Conservation (phyloP, 1,140 invertebrate species). For the Latrodectus geometricus region DNA sequence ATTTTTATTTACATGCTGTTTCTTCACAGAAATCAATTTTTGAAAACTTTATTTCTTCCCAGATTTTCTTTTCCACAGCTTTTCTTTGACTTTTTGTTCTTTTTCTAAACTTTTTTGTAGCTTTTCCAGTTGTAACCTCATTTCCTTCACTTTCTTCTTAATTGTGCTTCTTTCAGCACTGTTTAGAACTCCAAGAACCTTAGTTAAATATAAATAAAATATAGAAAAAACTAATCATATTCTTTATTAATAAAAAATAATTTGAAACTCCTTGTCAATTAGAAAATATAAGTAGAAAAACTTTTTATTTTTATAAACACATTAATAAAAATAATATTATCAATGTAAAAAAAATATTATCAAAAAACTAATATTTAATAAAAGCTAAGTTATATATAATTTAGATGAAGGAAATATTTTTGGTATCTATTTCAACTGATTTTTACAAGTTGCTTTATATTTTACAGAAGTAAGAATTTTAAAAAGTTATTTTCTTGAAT, state of each 20-base stretch:
- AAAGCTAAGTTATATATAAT: no score
- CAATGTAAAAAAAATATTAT: no score
- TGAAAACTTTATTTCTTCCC: constrained; percentile 71
- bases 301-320: no score
- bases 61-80: constrained; percentile 79
- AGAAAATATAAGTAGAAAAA: no score
- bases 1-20: constrained; percentile 18
- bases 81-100: constrained; percentile 82
- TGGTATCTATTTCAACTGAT: no score
- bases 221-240: background rate
- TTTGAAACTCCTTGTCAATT: no score
- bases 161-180: constrained; percentile 82
- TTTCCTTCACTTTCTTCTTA: constrained; percentile 90
- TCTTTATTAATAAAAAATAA: background rate
- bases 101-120: constrained; percentile 80
- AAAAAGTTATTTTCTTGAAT: no score
- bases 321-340: no score
- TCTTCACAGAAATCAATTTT: background rate
- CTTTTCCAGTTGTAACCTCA: constrained; percentile 79
- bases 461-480: no score
- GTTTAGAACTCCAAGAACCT: constrained; percentile 79
- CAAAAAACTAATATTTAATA: no score
- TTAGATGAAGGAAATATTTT: no score
- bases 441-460: no score
- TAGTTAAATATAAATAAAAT: background rate